Percentiles rank a stretch among this genome's conserved stretches.
phyloP scores from a whole-genome alignment of 2,113 vertebrate species.

The Synodontis membranacea region DNA sequence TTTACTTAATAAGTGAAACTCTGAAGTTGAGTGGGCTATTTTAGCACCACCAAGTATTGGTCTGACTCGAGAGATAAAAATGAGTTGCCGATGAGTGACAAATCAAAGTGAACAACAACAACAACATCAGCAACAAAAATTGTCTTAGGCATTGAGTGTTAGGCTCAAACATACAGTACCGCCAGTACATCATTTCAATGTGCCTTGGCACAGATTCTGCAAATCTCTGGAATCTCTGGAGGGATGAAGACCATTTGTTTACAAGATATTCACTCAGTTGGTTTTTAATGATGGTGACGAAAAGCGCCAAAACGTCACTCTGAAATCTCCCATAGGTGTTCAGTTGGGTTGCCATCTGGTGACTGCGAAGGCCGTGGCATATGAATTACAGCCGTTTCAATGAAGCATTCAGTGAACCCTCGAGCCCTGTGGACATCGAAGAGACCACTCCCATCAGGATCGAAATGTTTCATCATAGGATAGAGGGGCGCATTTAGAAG shows the following conservation, averaged over 20 bases:
- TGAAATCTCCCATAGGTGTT: background rate
- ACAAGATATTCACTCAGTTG: background rate
- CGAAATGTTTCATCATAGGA: background rate
- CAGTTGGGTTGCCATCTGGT: background rate
- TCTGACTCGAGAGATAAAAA: background rate
- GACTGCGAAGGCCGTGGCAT: background rate
- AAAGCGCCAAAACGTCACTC: background rate
- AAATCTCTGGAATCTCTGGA: background rate
- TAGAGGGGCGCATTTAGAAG: background rate
- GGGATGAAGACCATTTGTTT: background rate
- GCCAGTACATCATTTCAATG: background rate
- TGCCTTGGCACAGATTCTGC: background rate
- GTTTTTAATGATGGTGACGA: background rate
- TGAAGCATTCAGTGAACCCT: background rate
- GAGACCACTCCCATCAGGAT: background rate
- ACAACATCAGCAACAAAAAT: background rate
- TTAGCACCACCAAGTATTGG: background rate
- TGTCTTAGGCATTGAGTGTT: background rate
- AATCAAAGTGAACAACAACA: background rate
- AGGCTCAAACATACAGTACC: background rate
- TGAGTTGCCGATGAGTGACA: background rate
- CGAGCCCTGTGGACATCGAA: background rate
- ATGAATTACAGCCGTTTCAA: background rate
- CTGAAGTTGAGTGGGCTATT: background rate
- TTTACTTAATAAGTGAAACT: slow-evolving; percentile 9